phyloP scores from a whole-genome alignment of 2,797 vertebrate genomes.

The Platyrinchus mystaceus region DNA sequence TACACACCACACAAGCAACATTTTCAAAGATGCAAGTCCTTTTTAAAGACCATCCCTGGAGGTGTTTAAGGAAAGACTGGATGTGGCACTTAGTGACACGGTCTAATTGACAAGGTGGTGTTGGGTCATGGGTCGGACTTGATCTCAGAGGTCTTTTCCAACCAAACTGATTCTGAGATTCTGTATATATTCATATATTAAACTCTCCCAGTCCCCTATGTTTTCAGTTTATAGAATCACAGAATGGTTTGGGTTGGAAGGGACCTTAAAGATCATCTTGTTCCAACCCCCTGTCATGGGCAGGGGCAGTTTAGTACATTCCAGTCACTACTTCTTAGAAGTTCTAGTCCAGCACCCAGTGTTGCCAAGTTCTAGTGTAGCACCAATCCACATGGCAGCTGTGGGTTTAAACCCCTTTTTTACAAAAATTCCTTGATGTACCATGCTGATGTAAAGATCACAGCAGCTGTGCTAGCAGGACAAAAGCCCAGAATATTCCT shows the following conservation, averaged over 20 bases:
- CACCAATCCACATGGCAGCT: neutral
- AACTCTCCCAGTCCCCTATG: neutral
- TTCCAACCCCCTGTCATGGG: neutral
- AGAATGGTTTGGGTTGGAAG: neutral
- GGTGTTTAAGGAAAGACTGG: too few relatives aligned
- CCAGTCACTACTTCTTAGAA: neutral
- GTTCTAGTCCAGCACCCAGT: neutral
- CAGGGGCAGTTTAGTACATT: neutral
- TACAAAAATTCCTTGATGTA: neutral
- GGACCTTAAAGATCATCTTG: neutral
- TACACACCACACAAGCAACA: rapidly evolving
- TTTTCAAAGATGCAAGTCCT: neutral
- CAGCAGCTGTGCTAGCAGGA: neutral
- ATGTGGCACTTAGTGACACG: too few relatives aligned
- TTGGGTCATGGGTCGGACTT: too few relatives aligned
- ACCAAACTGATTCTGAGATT: too few relatives aligned
- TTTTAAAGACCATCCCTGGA: neutral
- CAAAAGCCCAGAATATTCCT: neutral
- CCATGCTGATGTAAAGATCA: neutral
- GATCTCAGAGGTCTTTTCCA: too few relatives aligned
- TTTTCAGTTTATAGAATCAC: neutral
- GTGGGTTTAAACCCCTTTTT: neutral
- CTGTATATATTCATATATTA: neutral
- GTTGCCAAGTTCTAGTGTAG: neutral
- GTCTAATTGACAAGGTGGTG: too few relatives aligned